Evolutionary conservation across 2,113 vertebrate genomes (phyloP), one percentile per base, ranked within the genome.

Genomic region (Ramphastos sulfuratus): DNA sequence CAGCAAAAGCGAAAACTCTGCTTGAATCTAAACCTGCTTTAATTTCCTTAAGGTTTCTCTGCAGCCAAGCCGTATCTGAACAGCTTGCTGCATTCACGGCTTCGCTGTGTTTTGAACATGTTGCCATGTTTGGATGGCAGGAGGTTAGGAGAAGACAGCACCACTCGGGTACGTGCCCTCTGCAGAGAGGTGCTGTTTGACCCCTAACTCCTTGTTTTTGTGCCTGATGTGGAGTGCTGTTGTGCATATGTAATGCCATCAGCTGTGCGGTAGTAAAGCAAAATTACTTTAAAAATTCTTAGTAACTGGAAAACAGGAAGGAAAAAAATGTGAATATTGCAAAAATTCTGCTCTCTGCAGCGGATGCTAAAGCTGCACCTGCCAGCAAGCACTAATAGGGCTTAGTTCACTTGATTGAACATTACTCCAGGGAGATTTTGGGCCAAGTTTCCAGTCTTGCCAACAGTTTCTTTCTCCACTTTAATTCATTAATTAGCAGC

Each of bases 401-500:
- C 39, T 96, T 87, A 72, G 71, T 60, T 82, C 76, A 83, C 60
- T 93, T 60, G 46, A 27, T 2, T 95, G 85, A 90, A 54, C 60
- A 3, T 90, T 67, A 46, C 60, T 78, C 35, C 0, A 18, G 72
- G 82, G 72, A 92, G 56, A 27, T 42, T 63, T 64, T 44, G 87
- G 91, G 85, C 87, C 92, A 96, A 85, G 82, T 83, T 92, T 88
- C 56, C 15, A 42, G 67, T 82, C 50, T 50, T 76, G 78, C 64
- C 81, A 75, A 52, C 46, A 72, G 61, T 81, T 81, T 52, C 66
- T 64, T 94, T 87, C 35, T 71, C 37, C 12, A 8, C 66, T 81
- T 90, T 65, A 94, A 89, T 91, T 87, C 77, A 74, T 86, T 79
- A 65, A 79, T 78, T 90, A 92, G 58, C 76, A 65, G 12, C 66